Percentiles rank a stretch among this genome's conserved stretches.
phyloP scores from a whole-genome alignment of 2,113 vertebrate genomes.

The Thunnus thynnus region DNA sequence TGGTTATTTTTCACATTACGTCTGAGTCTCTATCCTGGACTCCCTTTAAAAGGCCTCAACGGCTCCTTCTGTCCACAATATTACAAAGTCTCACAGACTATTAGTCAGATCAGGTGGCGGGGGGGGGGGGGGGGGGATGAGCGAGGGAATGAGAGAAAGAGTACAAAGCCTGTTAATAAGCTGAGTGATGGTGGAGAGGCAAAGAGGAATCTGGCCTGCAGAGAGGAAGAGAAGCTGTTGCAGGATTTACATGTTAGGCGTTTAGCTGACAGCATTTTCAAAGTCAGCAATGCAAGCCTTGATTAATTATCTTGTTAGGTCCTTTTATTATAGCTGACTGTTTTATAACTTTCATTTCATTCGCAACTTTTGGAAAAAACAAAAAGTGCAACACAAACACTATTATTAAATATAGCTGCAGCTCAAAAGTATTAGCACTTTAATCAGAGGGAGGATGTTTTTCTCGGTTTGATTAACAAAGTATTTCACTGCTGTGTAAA shows the following conservation, averaged over 20 bases:
- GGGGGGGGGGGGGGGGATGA: too few species aligned
- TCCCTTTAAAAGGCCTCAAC: background rate
- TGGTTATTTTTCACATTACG: background rate
- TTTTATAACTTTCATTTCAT: constrained; percentile 6
- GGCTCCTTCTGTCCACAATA: constrained; percentile 1
- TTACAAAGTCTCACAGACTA: constrained; percentile 1
- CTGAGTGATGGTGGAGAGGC: constrained; percentile 22
- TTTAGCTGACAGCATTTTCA: constrained; percentile 12
- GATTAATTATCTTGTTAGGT: constrained; percentile 31
- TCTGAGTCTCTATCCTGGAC: background rate
- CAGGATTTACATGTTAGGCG: background rate
- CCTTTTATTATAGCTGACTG: constrained; percentile 18
- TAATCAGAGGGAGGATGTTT: background rate
- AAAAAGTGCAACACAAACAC: constrained; percentile 19
- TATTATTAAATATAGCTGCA: constrained; percentile 20
- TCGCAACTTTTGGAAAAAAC: background rate
- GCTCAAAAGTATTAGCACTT: background rate
- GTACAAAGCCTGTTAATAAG: constrained; percentile 3
- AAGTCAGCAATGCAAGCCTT: constrained; percentile 11
- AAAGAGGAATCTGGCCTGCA: background rate
- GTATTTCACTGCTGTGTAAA: background rate
- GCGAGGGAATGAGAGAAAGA: background rate
- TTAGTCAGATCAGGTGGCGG: background rate
- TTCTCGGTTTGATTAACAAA: constrained; percentile 20
- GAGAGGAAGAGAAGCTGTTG: background rate